Base-by-base conservation (phyloP, 2,113 vertebrate genomes). In the Trogon melanurus region DNA sequence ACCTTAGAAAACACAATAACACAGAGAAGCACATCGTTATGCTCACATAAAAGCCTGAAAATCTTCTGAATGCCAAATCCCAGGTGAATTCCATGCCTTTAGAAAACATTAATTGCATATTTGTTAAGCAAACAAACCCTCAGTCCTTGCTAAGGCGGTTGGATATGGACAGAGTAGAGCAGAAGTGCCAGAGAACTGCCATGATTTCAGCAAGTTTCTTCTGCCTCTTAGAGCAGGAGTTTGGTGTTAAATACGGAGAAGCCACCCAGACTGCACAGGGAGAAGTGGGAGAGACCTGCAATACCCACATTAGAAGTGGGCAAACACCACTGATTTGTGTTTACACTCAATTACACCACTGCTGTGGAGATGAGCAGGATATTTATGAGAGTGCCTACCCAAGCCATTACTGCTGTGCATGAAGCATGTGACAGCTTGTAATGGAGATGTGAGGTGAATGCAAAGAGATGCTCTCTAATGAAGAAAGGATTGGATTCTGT, bases 361-460 rank as follows among this genome's bases (percentile, higher is more conserved):
- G n/a, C 85, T 86, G 71, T 0, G 20, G 66, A 84, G 85, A 93
- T 18, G 32, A 86, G 21, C 51, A 47, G 71, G 58, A 36, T 76
- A 67, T 93, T 94, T 81, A 25, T 69, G 88, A 90, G 88, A 54
- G 79, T 34, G 32, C 27, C 88, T 66, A 47, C 57, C 82, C 76
- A 89, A 61, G 64, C 82, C 60, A 62, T 90, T 80, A 60, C 26
- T 71, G 85, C 75, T 57, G 70, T 83, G 70, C 74, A 65, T 13
- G 62, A 73, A 87, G 85, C 62, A 80, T 89, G 64, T 79, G 93
- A 91, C 86, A 93, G 61, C 79, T 65, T 9, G 0, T 45, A 83
- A 89, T 34, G 30, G 45, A 74, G 60, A 93, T 92, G 91, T 79
- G 95, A 97, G 65, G 17, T 9, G 94, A 96, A 97, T 91, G 64